phyloP scores from a whole-genome alignment of 2,797 vertebrate genomes.

The Enteromius fasciolatus region DNA sequence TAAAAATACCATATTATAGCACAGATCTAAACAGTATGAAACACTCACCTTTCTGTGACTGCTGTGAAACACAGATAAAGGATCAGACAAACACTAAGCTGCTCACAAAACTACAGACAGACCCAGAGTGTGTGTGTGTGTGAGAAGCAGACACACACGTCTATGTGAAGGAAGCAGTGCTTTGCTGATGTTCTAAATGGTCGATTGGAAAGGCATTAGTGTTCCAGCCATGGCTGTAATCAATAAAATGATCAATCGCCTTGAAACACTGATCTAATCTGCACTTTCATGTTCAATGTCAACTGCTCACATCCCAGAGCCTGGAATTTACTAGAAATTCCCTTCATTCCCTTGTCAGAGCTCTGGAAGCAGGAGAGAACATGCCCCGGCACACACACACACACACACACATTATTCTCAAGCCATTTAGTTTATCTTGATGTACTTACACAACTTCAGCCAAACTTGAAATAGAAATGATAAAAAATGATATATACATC shows the following conservation, averaged over 20 bases:
- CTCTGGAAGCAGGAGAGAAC: background rate
- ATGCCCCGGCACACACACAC: background rate
- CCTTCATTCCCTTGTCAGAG: background rate
- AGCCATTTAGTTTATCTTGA: background rate
- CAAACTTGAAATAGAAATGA: background rate
- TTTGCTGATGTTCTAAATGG: background rate
- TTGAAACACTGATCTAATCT: background rate
- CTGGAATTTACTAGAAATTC: background rate
- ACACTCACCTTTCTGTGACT: too few relatives aligned
- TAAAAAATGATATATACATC: background rate
- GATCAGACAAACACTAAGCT: background rate
- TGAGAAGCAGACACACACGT: background rate
- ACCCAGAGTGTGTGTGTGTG: background rate
- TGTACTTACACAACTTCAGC: background rate
- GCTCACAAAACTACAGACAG: background rate
- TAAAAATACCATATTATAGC: too few relatives aligned
- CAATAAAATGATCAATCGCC: slow-evolving; percentile 12
- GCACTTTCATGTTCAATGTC: slow-evolving; percentile 21
- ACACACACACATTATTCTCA: background rate
- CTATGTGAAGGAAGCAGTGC: background rate
- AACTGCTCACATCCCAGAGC: background rate
- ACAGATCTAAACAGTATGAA: too few relatives aligned
- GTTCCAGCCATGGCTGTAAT: background rate
- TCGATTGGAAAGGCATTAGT: background rate
- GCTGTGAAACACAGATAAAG: background rate